Base-by-base conservation (phyloP, 2,797 vertebrate genomes). In the Peromyscus nudipes region DNA sequence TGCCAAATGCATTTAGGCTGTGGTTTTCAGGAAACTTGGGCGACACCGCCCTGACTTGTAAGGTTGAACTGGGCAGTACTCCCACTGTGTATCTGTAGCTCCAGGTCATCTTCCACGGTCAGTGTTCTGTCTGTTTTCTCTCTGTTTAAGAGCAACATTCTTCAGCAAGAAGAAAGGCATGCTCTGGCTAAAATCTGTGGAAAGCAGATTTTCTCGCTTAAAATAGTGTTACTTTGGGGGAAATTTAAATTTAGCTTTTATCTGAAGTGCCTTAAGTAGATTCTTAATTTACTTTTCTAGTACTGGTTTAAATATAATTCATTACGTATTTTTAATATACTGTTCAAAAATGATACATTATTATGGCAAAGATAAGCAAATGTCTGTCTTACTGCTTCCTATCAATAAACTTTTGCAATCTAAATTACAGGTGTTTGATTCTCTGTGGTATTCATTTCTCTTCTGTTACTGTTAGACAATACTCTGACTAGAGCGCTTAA, bases 251-350 rank as follows among this genome's bases (percentile, higher is more conserved):
- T 98, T 98, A 95, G 98, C 97, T 98, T 96, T 96, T 57, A 91
- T 98, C 95, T 97, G 92, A 99, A 99, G 98, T 99, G 98, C 99
- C 98, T 99, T 99, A 99, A 98, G 96, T 97, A 98, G 60, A 96
- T 88, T 96, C 84, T 98, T 98, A 96, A 98, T 97, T 87, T 96
- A 91, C 94, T 97, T 98, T 96, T 98, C 97, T 92, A 97, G 95
- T 97, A 96, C 94, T 93, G 94, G 96, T 97, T 97, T 97, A 92
- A 95, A 97, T 79, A 52, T 96, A 84, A 92, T 95, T 94, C 97
- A 91, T 98, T 96, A 95, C 77, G 52, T 81, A 77, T 98, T 98
- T 98, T 97, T 83, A 96, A 96, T 89, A 31, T 98, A 97, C 90
- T 95, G 73, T 97, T 96, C 79, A 93, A 94, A 84, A 98, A 97